Base-by-base conservation (phyloP, 2,888 invertebrate genomes). In the Macrophya alboannulata region DNA sequence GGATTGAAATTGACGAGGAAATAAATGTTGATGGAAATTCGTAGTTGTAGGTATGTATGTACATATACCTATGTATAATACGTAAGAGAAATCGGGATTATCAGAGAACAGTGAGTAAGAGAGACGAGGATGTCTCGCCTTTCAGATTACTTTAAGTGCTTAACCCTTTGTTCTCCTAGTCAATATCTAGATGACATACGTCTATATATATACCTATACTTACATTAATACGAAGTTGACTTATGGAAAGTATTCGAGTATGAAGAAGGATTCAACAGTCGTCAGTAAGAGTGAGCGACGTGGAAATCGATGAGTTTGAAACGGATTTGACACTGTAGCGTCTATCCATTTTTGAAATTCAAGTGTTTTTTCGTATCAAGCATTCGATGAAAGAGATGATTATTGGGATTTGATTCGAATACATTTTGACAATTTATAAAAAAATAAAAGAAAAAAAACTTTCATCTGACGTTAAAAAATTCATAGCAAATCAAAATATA, bases 11-110 rank as follows among this genome's bases (percentile, higher is more conserved):
- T 77, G 77, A 77, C 55, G 55, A 55, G 31, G 15, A 77, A 55
- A 77, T 77, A 77, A 77, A 77, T 31, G 55, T 31, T n/a, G 77
- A 55, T 55, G 77, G 37, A 51, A 77, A 77, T 77, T 37, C 55
- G 9, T n/a, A 37, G 77, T 0, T 55, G 8, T 17, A 17, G 17
- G 31, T 31, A 31, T n/a, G 5, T 17, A 17, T 51, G n/a, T n/a
- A n/a, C n/a, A n/a, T n/a, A n/a, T n/a, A n/a, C n/a, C n/a, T n/a
- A n/a, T n/a, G 5, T 51, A 17, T 5, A 4, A 6, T 51, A 71
- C 40, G 6, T 12, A 48, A 12, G 74, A 25, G n/a, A 77, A 21
- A n/a, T 77, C 55, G 25, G 55, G 51, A 77, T 77, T 77, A 77
- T 77, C 55, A 37, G 31, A 31, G 45, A 21, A 74, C 17, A 55